A percentile compares a stretch with the other conserved stretches of the same genome.
Evolutionary conservation across 2,113 vertebrate species (phyloP).

Genomic region (Vulpes lagopus): DNA sequence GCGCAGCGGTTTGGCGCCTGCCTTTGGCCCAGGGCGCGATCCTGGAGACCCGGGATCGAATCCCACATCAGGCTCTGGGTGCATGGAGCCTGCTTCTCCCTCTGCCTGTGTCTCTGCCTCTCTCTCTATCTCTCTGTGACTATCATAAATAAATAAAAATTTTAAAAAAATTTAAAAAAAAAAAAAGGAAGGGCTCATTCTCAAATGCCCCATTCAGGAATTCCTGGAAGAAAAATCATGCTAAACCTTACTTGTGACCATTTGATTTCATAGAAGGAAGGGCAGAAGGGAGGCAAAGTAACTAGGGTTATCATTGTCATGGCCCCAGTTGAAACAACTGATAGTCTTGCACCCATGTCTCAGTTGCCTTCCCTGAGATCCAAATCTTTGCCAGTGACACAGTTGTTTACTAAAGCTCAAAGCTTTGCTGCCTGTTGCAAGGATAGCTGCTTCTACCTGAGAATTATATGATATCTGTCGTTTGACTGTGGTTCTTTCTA

Average conservation of each 20-base stretch:
- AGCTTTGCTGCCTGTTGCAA: not conserved
- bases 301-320: not conserved
- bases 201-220: not conserved
- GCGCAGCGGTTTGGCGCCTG: too few species aligned
- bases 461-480: not conserved
- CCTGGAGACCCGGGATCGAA: too few species aligned
- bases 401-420: not conserved
- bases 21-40: too few species aligned
- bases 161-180: too few species aligned
- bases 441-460: not conserved
- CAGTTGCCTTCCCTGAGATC: not conserved
- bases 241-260: not conserved
- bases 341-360: not conserved
- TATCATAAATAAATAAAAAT: too few species aligned
- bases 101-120: too few species aligned
- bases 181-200: not conserved
- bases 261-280: not conserved
- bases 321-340: not conserved
- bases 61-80: too few species aligned
- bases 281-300: not conserved
- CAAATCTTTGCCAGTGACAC: not conserved
- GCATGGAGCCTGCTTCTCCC: too few species aligned
- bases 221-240: not conserved
- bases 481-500: not conserved
- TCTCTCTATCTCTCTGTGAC: too few species aligned